Percentiles rank a stretch among this genome's conserved stretches.
These are phyloP conservation scores for Montipora sp. DNA, from an alignment of 64 coral and sea anemone species.

Conservation along the genomic window DNA sequence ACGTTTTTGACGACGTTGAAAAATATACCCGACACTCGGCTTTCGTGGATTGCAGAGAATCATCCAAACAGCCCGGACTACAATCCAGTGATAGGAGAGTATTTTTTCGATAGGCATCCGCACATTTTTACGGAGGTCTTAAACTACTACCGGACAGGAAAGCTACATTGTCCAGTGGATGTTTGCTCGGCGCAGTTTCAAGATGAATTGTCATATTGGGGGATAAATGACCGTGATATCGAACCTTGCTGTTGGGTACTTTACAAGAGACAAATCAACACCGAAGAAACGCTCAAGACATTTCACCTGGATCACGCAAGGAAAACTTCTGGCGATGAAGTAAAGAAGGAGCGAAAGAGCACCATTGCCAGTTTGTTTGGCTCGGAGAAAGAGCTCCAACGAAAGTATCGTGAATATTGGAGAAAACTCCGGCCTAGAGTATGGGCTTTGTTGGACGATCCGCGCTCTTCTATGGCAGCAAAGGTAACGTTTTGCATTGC, in stretches of 20 bases:
- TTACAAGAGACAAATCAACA: constrained; percentile 89
- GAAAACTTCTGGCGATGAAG: constrained; percentile 63
- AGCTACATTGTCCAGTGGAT: constrained; percentile 88
- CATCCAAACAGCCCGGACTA: constrained; percentile 88
- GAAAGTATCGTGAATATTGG: constrained; percentile 46
- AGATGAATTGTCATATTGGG: constrained; percentile 95
- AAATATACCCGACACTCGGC: constrained; percentile 83
- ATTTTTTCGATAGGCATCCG: constrained; percentile 93
- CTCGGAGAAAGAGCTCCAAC: constrained; percentile 14
- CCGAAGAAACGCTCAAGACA: constrained; percentile 88
- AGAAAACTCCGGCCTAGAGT: constrained; percentile 36
- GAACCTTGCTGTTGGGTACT: constrained; percentile 94
- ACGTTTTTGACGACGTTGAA: constrained; percentile 82
- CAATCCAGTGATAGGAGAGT: constrained; percentile 81
- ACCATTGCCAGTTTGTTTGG: constrained; percentile 35
- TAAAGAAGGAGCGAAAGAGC: constrained; percentile 1
- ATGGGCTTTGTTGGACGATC: constrained; percentile 66
- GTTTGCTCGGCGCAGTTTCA: constrained; percentile 87
- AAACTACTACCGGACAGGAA: constrained; percentile 89
- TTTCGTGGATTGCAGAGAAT: constrained; percentile 94
- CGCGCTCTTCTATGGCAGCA: constrained; percentile 58
- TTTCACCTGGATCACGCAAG: constrained; percentile 89
- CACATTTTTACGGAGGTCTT: constrained; percentile 90
- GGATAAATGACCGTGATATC: constrained; percentile 93
- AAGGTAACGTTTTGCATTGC: constrained; percentile 1